Conservation (phyloP, 2,888 invertebrate genomes). For the Drosophila pullipes region DNA sequence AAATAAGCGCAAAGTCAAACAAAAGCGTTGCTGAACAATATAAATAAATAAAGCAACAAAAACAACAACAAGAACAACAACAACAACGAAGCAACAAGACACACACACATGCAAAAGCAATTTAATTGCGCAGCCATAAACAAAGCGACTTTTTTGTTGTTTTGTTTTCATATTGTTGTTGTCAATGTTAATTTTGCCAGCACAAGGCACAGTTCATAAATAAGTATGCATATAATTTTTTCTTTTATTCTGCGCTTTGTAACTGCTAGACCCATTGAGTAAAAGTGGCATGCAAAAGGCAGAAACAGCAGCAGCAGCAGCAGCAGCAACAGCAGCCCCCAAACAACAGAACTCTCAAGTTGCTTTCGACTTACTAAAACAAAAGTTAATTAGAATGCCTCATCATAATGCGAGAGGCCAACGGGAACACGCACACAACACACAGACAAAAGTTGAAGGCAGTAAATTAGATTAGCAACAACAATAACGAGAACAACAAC, state of each 20-base stretch:
- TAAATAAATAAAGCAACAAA: constrained; percentile 2
- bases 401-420: constrained; percentile 75
- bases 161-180: constrained; percentile 52
- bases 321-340: not conserved
- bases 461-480: constrained; percentile 79
- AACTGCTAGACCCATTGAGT: constrained; percentile 46
- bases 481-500: constrained; percentile 44
- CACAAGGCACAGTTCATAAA: constrained; percentile 74
- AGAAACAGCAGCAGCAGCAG: constrained; percentile 2
- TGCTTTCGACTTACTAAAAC: constrained; percentile 74
- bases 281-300: constrained; percentile 50
- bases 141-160: constrained; percentile 45
- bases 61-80: constrained; percentile 7
- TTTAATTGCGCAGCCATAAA: constrained; percentile 74
- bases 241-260: constrained; percentile 50
- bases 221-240: constrained; percentile 67
- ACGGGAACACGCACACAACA: constrained; percentile 34
- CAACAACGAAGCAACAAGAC: constrained; percentile 24
- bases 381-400: constrained; percentile 79
- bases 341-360: constrained; percentile 67
- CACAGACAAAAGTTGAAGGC: constrained; percentile 73
- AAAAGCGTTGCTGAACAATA: constrained; percentile 48
- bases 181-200: constrained; percentile 73
- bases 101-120: constrained; percentile 57
- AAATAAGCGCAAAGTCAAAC: constrained; percentile 80